Percentiles rank a stretch among this genome's conserved stretches.
These are phyloP conservation scores for Mobula birostris DNA, from an alignment of 2,113 vertebrate genomes.

Conservation along the genomic window DNA sequence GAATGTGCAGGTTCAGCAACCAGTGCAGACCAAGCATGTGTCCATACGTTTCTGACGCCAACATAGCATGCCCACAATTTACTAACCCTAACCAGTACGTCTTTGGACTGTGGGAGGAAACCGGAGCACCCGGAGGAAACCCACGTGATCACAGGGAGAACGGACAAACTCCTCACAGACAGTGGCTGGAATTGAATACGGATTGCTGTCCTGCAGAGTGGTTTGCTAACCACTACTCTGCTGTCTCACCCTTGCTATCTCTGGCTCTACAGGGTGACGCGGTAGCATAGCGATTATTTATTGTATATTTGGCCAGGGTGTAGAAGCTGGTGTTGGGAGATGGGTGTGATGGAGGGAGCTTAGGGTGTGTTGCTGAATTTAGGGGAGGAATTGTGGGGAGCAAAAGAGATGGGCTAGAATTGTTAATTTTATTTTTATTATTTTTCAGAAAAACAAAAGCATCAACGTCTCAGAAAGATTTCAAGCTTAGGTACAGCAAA, in stretches of 20 bases:
- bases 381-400: not conserved
- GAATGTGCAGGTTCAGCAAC: too few species aligned
- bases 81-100: too few species aligned
- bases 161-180: too few species aligned
- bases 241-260: not conserved
- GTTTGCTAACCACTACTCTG: too few species aligned
- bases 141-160: too few species aligned
- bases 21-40: too few species aligned
- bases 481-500: slow-evolving; percentile 31
- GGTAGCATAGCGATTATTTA: not conserved
- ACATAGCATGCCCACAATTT: too few species aligned
- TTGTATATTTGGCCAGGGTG: not conserved
- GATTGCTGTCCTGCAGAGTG: too few species aligned
- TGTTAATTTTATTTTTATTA: slow-evolving; percentile 29
- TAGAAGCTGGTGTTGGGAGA: not conserved
- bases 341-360: not conserved
- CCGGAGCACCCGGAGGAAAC: too few species aligned
- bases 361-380: not conserved
- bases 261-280: not conserved
- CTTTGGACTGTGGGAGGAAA: too few species aligned
- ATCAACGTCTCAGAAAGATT: slow-evolving; percentile 24
- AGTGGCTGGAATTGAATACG: too few species aligned
- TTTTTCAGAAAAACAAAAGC: slow-evolving; percentile 34
- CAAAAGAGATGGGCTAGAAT: not conserved
- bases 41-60: too few species aligned